Percentiles rank a stretch among this genome's conserved stretches.
phyloP scores from a whole-genome alignment of 2,888 invertebrate genomes.

The Tenodera sinensis region DNA sequence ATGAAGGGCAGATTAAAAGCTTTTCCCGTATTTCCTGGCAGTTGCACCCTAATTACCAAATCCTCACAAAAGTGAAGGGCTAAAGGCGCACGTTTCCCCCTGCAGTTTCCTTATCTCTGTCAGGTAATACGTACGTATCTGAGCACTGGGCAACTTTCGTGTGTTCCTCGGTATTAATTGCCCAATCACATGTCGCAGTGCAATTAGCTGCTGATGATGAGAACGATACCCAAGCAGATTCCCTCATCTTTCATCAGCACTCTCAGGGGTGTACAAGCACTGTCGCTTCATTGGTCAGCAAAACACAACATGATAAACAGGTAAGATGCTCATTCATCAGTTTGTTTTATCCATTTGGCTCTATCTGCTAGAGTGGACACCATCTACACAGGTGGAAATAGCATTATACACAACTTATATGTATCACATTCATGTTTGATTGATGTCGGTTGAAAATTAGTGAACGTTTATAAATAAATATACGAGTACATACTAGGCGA shows the following conservation, averaged over 20 bases:
- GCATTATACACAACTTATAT: no score
- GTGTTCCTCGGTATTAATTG: not conserved
- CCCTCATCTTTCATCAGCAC: not conserved
- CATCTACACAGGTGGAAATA: no score
- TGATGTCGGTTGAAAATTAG: no score
- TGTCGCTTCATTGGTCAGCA: no score
- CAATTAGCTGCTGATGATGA: conserved; percentile 19
- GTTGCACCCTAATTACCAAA: not conserved
- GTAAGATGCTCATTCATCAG: no score
- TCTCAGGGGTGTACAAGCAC: not conserved
- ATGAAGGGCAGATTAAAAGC: no score
- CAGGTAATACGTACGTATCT: not conserved
- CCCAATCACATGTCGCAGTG: conserved; percentile 13
- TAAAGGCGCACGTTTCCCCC: not conserved
- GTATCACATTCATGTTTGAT: no score
- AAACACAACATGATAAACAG: no score
- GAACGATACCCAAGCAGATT: not conserved
- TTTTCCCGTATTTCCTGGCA: not conserved
- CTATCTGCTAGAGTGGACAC: no score
- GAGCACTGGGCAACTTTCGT: not conserved
- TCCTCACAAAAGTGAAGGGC: not conserved
- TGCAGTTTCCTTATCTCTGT: not conserved
- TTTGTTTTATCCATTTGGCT: no score
- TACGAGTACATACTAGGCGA: no score
- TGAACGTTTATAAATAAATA: no score